These are phyloP conservation scores for Aptenodytes patagonicus DNA, from an alignment of 2,113 vertebrate species.

Conservation along the genomic window DNA sequence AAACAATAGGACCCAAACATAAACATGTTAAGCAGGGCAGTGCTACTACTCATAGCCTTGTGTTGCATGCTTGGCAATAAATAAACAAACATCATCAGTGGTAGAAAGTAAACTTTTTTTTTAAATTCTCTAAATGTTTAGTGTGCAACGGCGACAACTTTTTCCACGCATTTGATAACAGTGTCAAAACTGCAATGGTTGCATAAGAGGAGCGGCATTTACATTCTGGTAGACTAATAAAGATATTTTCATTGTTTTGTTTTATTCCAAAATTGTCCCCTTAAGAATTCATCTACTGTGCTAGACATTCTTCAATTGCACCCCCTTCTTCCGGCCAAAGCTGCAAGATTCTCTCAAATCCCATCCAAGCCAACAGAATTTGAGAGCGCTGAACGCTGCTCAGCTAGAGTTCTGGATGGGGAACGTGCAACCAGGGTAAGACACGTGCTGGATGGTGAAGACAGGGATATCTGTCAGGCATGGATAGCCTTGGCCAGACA, in stretches of 20 bases:
- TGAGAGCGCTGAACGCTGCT: neutral
- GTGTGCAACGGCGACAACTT: neutral
- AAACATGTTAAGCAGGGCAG: neutral
- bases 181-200: neutral
- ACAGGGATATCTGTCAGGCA: neutral
- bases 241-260: neutral
- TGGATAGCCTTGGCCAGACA: neutral
- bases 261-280: neutral
- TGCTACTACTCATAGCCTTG: neutral
- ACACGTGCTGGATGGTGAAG: fast-evolving
- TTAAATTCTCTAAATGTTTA: neutral
- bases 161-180: neutral
- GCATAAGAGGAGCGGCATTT: neutral
- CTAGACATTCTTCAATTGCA: neutral
- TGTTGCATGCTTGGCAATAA: neutral
- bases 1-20: neutral
- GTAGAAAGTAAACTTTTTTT: neutral
- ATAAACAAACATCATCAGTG: neutral
- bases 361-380: neutral
- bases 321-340: neutral
- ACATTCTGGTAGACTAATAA: neutral
- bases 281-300: neutral
- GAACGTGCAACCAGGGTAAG: neutral
- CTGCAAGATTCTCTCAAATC: neutral
- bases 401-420: neutral